phyloP scores from a whole-genome alignment of 1,140 invertebrate genomes.

The Saccostrea cuccullata region DNA sequence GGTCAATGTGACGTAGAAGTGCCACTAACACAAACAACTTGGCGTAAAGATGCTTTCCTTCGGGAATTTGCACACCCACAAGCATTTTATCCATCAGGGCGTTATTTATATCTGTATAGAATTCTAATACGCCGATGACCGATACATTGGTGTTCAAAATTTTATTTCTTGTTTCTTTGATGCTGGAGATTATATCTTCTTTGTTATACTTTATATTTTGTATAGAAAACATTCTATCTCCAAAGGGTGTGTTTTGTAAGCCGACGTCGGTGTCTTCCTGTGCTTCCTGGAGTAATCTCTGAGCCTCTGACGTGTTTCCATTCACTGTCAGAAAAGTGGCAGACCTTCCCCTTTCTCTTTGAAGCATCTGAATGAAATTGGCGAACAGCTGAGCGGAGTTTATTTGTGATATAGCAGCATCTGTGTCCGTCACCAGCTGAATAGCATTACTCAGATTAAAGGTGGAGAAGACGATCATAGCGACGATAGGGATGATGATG shows the following conservation, averaged over 20 bases:
- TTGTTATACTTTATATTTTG: neutral
- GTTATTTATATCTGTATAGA: conserved; percentile 11
- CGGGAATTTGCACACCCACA: neutral
- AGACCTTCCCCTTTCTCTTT: conserved; percentile 31
- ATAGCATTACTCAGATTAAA: neutral
- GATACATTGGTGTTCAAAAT: neutral
- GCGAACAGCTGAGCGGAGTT: neutral
- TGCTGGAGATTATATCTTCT: neutral
- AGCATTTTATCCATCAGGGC: neutral
- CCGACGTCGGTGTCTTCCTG: neutral
- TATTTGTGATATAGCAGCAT: neutral
- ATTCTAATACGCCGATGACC: conserved; percentile 15
- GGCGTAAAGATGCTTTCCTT: neutral
- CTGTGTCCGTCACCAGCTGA: neutral
- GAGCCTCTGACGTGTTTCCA: neutral
- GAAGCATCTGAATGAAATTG: neutral
- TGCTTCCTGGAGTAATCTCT: neutral
- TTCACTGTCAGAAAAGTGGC: neutral
- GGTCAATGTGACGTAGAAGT: neutral
- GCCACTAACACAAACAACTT: neutral
- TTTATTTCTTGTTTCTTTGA: conserved; percentile 1
- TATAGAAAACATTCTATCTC: neutral
- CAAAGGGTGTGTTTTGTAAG: neutral
- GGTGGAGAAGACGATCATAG: conserved; percentile 21
- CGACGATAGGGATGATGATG: conserved; percentile 12